Conservation (phyloP, 2,888 invertebrate species). For the Diogma glabrata region DNA sequence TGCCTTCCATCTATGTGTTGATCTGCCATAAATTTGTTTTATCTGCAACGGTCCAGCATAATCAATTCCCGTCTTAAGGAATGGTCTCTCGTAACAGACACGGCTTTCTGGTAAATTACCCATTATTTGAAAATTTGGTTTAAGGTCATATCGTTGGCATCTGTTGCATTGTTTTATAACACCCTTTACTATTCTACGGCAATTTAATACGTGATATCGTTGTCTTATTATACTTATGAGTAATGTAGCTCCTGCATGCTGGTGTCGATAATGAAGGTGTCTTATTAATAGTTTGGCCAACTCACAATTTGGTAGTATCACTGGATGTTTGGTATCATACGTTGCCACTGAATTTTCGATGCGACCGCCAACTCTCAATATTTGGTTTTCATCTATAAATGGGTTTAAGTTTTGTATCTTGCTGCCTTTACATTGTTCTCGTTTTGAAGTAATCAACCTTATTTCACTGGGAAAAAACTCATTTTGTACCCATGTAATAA, state of each 20-base stretch:
- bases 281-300: not conserved
- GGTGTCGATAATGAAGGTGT: no score
- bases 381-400: not conserved
- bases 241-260: not conserved
- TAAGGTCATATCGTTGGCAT: no score
- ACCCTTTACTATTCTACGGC: no score
- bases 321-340: not conserved
- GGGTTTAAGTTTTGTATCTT: not conserved
- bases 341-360: not conserved
- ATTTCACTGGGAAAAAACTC: not conserved
- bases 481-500: not conserved
- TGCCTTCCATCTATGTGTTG: not conserved
- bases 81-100: no score
- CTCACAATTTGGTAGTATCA: not conserved
- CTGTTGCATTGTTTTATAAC: no score
- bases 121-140: no score
- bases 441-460: no score
- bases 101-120: no score
- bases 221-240: not conserved
- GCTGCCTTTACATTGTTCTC: no score
- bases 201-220: no score
- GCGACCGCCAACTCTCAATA: not conserved
- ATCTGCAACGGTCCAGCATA: not conserved
- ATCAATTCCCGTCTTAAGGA: not conserved
- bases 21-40: not conserved